Conservation (phyloP, 2,797 vertebrate genomes). For the Sebastes hubbsi region DNA sequence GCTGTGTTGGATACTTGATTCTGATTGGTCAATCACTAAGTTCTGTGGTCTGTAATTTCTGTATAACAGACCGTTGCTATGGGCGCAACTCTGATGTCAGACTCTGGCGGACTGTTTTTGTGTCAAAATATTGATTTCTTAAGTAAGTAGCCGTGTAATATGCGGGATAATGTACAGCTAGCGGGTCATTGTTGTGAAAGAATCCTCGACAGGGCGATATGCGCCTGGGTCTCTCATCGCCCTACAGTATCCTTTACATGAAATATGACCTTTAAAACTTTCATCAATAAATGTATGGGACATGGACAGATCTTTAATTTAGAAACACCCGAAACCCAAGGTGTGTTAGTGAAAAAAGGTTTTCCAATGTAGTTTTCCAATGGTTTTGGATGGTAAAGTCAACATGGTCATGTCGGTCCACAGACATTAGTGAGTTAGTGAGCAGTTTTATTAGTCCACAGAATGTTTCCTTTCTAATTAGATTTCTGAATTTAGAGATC, state of each 20-base stretch:
- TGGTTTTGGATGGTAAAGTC: neutral
- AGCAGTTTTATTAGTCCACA: neutral
- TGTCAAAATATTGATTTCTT: no score
- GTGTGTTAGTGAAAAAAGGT: neutral
- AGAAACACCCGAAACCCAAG: neutral
- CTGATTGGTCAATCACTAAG: no score
- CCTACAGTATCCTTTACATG: neutral
- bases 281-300: neutral
- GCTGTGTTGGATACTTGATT: no score
- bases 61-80: no score
- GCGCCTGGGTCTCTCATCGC: no score
- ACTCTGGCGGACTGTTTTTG: no score
- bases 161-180: no score
- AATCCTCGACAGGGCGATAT: accelerated
- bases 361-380: neutral
- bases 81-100: no score
- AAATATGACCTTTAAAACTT: slow-evolving; percentile 15
- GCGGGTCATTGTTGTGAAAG: no score
- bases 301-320: neutral
- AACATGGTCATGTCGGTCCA: neutral
- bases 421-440: neutral
- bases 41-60: no score
- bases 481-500: neutral
- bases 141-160: no score
- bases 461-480: neutral